These are phyloP conservation scores for Bos javanicus DNA, from an alignment of 2,113 vertebrate species.

Conservation along the genomic window DNA sequence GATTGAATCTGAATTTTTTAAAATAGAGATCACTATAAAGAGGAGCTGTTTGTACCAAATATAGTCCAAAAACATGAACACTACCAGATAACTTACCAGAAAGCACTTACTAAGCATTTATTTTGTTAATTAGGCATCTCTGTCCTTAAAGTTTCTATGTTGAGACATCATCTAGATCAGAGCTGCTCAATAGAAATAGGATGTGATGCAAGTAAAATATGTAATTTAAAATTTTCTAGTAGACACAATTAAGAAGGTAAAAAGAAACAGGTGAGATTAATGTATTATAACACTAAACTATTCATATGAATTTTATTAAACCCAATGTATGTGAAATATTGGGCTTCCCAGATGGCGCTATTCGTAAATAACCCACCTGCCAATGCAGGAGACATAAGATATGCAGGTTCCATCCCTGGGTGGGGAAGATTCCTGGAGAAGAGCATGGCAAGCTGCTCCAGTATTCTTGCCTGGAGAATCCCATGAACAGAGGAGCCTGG, in stretches of 20 bases:
- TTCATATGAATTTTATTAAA: background rate
- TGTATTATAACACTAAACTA: background rate
- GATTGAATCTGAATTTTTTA: background rate
- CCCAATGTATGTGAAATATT: background rate
- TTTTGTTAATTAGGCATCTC: conserved; percentile 3
- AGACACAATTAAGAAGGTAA: background rate
- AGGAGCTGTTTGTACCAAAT: background rate
- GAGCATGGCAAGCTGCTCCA: background rate
- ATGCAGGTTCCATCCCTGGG: background rate
- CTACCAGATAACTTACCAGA: background rate
- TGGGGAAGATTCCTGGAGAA: background rate
- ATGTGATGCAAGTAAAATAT: background rate
- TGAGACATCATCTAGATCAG: background rate
- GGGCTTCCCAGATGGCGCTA: background rate
- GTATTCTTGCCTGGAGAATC: background rate
- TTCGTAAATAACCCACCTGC: background rate
- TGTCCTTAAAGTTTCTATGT: background rate
- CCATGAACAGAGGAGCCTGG: background rate
- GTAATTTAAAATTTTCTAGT: conserved; percentile 6
- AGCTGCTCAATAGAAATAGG: background rate
- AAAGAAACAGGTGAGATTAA: background rate
- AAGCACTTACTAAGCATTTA: conserved; percentile 13
- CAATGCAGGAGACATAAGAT: background rate
- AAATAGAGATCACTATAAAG: background rate
- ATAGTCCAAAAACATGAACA: background rate